Percentiles rank a stretch among this genome's conserved stretches.
Evolutionary conservation across 37 sponge, comb jelly and placozoan genomes (phyloP).

Genomic region (Axinella damicornis): DNA sequence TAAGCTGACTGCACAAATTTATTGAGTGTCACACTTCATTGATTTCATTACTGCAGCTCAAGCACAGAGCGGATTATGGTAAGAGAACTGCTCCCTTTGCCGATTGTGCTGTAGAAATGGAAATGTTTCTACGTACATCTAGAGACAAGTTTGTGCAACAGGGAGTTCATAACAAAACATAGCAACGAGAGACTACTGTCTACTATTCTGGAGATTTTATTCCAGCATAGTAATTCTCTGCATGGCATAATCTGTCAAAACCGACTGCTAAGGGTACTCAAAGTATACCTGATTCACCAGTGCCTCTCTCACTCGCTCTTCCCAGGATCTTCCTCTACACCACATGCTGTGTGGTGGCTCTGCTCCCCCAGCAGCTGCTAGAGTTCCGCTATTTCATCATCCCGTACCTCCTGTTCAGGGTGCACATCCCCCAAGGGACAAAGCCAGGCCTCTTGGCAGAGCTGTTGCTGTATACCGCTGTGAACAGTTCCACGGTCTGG

Average conservation of each 20-base stretch:
- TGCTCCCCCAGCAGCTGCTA: constrained; percentile 85
- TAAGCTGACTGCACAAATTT: too few relatives aligned
- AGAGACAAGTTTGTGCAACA: too few relatives aligned
- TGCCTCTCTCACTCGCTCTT: background rate
- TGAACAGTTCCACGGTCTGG: constrained; percentile 70
- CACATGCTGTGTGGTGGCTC: constrained; percentile 39
- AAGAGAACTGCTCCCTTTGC: too few relatives aligned
- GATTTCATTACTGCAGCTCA: background rate
- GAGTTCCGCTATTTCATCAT: constrained; percentile 96
- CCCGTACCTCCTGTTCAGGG: constrained; percentile 74
- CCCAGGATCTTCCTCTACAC: constrained; percentile 59
- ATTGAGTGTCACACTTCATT: background rate
- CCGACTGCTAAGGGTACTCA: background rate
- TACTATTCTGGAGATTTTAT: too few relatives aligned
- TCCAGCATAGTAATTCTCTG: too few relatives aligned
- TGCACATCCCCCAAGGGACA: constrained; percentile 26
- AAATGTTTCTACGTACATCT: too few relatives aligned
- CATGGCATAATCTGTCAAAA: background rate
- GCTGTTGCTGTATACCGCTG: constrained; percentile 22
- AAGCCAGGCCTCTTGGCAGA: constrained; percentile 28
- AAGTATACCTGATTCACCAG: background rate
- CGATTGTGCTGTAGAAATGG: too few relatives aligned
- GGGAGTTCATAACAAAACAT: too few relatives aligned
- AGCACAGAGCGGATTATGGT: background rate
- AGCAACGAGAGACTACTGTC: too few relatives aligned